Evolutionary conservation across 1,140 invertebrate species (phyloP).

Genomic region (Globodera rostochiensis): DNA sequence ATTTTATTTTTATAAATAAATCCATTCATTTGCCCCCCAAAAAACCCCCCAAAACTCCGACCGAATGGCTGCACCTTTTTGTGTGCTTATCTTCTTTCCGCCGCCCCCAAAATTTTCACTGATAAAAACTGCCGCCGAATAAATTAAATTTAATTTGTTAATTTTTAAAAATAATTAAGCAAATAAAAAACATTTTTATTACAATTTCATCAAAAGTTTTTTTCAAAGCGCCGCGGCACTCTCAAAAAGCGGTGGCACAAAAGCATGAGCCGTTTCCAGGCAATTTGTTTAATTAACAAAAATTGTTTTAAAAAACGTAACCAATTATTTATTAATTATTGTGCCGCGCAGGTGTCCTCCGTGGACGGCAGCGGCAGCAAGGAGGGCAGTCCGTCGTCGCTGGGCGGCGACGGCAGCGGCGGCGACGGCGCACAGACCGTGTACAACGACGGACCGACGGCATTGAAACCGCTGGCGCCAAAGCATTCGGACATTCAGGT

Average conservation of each 20-base stretch:
- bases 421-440: not conserved
- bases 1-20: not conserved
- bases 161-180: too few relatives aligned
- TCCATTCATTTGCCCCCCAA: too few relatives aligned
- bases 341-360: not conserved
- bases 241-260: not conserved
- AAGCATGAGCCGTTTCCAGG: not conserved
- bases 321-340: not conserved
- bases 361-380: not conserved
- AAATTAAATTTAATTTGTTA: too few relatives aligned
- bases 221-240: not conserved
- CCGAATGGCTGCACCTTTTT: too few relatives aligned
- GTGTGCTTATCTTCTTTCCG: too few relatives aligned
- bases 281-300: not conserved
- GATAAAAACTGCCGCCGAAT: too few relatives aligned
- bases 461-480: not conserved
- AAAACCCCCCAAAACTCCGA: too few relatives aligned
- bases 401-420: not conserved
- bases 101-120: too few relatives aligned
- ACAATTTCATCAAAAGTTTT: not conserved
- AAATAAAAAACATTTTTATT: not conserved
- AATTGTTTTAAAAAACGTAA: not conserved
- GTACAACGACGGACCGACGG: not conserved
- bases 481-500: constrained; percentile 9
- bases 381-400: not conserved